phyloP scores from a whole-genome alignment of 2,797 vertebrate species.

The Coregonus sp. region DNA sequence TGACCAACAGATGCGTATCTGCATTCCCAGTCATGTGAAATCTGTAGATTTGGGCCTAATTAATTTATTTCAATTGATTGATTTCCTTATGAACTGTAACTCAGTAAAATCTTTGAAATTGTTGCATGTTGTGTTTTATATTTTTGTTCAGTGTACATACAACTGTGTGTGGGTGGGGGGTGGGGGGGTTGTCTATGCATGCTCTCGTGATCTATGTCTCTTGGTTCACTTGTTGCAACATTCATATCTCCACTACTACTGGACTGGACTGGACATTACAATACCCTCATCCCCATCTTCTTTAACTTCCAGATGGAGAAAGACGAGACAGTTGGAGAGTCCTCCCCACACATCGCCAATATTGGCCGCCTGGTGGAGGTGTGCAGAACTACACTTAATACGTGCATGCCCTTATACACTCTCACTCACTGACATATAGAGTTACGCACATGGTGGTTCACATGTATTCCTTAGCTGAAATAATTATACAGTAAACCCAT shows the following conservation, averaged over 20 bases:
- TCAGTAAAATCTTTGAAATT: no score
- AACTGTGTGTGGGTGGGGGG: neutral
- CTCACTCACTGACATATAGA: neutral
- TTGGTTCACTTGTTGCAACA: neutral
- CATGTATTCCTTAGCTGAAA: neutral
- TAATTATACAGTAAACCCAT: neutral
- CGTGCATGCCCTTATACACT: neutral
- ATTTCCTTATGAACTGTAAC: no score
- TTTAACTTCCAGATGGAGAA: constrained; percentile 88
- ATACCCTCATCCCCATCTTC: neutral
- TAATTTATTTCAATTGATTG: no score
- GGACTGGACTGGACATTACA: neutral
- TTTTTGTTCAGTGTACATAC: neutral
- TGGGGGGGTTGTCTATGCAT: no score
- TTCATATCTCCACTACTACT: neutral
- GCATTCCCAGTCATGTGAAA: no score
- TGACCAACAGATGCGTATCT: no score
- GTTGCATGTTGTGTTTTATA: neutral
- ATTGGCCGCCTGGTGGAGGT: constrained; percentile 98
- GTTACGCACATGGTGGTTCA: neutral
- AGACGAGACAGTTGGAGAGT: constrained; percentile 94
- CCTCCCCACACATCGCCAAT: constrained; percentile 96
- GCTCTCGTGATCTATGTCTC: neutral
- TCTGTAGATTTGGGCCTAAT: no score
- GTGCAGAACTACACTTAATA: constrained; percentile 46